Conservation (phyloP, 30 jellyfish, hydroid and myxozoan species). For the Phacellophora camtschatica region DNA sequence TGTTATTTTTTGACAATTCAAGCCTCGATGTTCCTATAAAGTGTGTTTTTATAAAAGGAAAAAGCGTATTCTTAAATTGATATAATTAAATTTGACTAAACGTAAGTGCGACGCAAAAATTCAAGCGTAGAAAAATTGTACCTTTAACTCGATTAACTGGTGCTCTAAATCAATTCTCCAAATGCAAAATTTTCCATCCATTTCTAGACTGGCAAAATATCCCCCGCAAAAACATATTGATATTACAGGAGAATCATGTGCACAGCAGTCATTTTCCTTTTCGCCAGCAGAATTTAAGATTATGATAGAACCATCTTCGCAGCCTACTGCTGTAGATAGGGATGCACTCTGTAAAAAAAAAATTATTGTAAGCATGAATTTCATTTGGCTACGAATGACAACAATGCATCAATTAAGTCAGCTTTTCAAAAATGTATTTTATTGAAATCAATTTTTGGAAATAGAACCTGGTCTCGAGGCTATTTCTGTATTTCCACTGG, state of each 20-base stretch:
- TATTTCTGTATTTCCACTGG: no score
- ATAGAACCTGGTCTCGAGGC: no score
- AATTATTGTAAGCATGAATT: background rate
- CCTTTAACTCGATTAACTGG: no score
- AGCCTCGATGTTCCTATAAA: no score
- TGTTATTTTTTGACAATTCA: no score
- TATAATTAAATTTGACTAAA: no score
- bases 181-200: background rate
- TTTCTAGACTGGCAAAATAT: conserved; percentile 29
- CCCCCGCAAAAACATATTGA: conserved; percentile 1
- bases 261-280: background rate
- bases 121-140: no score
- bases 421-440: background rate
- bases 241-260: conserved; percentile 18
- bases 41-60: no score
- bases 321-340: conserved; percentile 43
- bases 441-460: no score
- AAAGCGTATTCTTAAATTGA: no score
- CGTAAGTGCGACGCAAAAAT: no score
- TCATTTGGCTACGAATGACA: background rate
- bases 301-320: conserved; percentile 31
- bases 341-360: conserved; percentile 11
- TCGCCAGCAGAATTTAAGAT: conserved; percentile 24
- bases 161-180: no score
- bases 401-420: background rate